Evolutionary conservation across 2,113 vertebrate species (phyloP), one percentile per base, ranked within the genome.

Genomic region (Artemisiospiza belli): DNA sequence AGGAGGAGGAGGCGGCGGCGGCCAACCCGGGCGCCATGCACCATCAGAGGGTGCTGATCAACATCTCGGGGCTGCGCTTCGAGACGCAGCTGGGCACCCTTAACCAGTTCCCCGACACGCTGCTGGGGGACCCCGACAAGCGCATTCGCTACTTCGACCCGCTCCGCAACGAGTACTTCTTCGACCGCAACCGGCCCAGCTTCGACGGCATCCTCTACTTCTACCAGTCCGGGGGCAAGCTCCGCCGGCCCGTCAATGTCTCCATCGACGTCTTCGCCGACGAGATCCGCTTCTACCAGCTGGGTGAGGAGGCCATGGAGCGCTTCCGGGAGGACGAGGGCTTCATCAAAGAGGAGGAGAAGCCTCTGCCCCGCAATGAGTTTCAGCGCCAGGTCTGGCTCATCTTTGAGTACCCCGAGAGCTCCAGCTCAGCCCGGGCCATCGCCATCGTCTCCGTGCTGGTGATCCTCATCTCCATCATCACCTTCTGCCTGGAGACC

Each of bases 361-460:
- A 99, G 82, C 99, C 99, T 5, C 97, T 99, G 94, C 99, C 99
- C 1, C 93, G 96, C 76, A 98, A 98, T 1, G 98, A 99, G 89
- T 99, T 99, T 94, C 99, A 99, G 95, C 99, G 99, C 49, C 99
- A 99, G 94, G 99, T 99, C n/a, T 99, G 99, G 99, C 98, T 99
- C 23, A 99, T 99, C 51, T 99, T 99, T 21, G 99, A 99, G 93
- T 99, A 99, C 41, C 99, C 99, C 0, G 99, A 99, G 84, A 99
- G 99, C 92, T 99, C 99, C 8, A 98, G 98, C 37, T 98, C 99
- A 0, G 99, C 99, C 1, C 98, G 99, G 10, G 99, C 98, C 88
- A 99, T 99, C 14, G 99, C 99, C 93, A 99, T 99, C 16, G 99
- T 99, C 61, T 99, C 99, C 0, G 99, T 99, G 30, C 93, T 99